phyloP scores from a whole-genome alignment of 2,888 invertebrate species.

The Tinea pellionella region DNA sequence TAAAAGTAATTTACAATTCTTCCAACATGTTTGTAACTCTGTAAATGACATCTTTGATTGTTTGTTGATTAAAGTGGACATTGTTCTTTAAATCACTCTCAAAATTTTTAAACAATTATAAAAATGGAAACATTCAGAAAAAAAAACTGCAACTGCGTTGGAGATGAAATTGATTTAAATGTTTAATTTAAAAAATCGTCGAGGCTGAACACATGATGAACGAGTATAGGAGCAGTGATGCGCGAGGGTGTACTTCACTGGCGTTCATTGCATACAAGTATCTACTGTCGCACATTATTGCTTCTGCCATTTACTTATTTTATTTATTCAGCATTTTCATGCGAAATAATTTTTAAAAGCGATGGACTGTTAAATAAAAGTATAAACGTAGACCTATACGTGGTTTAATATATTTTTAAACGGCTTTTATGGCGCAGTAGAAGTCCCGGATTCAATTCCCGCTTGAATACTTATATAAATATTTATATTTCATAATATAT shows the following conservation, averaged over 20 bases:
- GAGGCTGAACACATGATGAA: background rate
- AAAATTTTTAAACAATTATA: background rate
- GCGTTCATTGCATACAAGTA: background rate
- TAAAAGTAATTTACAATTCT: too few species aligned
- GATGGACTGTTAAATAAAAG: background rate
- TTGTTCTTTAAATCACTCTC: too few species aligned
- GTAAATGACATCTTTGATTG: too few species aligned
- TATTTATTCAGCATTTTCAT: background rate
- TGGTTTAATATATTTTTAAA: too few species aligned
- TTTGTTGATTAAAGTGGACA: too few species aligned
- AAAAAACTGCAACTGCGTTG: background rate
- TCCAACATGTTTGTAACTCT: too few species aligned
- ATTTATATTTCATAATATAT: too few species aligned
- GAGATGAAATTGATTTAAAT: conserved; percentile 6
- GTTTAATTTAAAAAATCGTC: conserved; percentile 5
- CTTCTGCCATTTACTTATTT: background rate
- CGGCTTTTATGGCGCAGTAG: too few species aligned
- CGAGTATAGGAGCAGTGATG: background rate
- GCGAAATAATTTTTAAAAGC: background rate
- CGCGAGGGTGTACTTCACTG: background rate
- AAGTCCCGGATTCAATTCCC: too few species aligned
- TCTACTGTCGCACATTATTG: conserved; percentile 7
- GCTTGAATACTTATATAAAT: too few species aligned
- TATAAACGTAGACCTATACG: too few species aligned
- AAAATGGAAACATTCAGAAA: background rate